These are phyloP conservation scores for Clinocottus analis DNA, from an alignment of 2,113 vertebrate species.

Conservation along the genomic window DNA sequence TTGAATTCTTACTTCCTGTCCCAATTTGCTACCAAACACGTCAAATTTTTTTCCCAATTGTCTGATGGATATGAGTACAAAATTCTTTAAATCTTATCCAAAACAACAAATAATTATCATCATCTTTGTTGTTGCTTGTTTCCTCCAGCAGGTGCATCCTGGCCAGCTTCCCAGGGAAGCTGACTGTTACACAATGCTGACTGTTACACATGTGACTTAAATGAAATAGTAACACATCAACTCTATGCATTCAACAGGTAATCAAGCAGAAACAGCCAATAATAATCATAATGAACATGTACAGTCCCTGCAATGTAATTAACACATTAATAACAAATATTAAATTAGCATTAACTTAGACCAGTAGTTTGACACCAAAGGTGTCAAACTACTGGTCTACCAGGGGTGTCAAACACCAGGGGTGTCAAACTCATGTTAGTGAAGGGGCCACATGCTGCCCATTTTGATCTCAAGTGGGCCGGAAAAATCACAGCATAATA, in stretches of 20 bases:
- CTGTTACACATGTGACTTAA: no score
- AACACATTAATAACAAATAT: background rate
- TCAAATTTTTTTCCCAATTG: rapidly evolving
- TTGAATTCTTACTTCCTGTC: no score
- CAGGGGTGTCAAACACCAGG: no score
- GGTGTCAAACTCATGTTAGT: no score
- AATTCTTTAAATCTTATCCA: background rate
- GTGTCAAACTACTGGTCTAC: no score
- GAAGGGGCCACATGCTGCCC: no score
- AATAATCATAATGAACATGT: background rate
- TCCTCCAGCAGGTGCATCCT: slow-evolving; percentile 24
- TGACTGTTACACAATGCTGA: background rate
- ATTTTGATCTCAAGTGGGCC: no score
- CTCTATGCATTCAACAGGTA: background rate
- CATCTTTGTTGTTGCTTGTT: background rate
- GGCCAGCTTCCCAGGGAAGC: background rate
- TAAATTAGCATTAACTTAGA: background rate
- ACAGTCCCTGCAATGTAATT: background rate
- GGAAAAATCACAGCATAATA: no score
- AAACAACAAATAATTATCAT: background rate
- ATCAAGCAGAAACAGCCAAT: background rate
- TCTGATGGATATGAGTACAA: background rate
- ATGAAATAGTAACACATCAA: background rate
- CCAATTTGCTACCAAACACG: background rate
- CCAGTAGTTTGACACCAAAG: no score